Conservation (phyloP, 2,113 vertebrate genomes). For the Takifugu flavidus region DNA sequence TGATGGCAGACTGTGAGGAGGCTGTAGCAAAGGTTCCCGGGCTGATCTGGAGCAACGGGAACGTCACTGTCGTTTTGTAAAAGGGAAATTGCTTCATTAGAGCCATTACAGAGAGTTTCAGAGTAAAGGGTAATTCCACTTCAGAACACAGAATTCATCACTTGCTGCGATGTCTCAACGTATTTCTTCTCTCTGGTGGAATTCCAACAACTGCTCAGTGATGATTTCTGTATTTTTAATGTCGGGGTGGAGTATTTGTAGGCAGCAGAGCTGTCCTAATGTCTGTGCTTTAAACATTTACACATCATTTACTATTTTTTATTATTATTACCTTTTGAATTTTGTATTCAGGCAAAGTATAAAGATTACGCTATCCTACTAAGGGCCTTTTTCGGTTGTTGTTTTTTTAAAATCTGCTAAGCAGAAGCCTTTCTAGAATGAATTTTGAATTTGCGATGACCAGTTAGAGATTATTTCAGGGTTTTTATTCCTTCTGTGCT, state of each 20-base stretch:
- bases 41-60: constrained; percentile 1
- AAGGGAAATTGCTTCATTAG: constrained; percentile 40
- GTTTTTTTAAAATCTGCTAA: constrained; percentile 10
- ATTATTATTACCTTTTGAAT: constrained; percentile 23
- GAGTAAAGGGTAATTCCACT: constrained; percentile 53
- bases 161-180: no score
- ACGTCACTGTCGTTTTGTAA: constrained; percentile 10
- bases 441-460: constrained; percentile 5
- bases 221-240: constrained; percentile 7
- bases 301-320: constrained; percentile 21
- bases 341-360: constrained; percentile 48
- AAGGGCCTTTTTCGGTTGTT: no score
- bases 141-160: constrained; percentile 7
- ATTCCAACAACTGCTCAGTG: background rate
- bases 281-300: constrained; percentile 58
- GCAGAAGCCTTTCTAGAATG: constrained; percentile 65
- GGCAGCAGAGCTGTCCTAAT: constrained; percentile 64
- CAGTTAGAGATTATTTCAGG: constrained; percentile 55
- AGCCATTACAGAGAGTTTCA: constrained; percentile 18
- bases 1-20: constrained; percentile 30
- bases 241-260: constrained; percentile 29
- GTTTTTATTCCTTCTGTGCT: constrained; percentile 21
- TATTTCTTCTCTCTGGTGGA: constrained; percentile 6
- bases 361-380: constrained; percentile 10
- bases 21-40: constrained; percentile 10